A percentile compares a stretch with the other conserved stretches of the same genome.
These are phyloP conservation scores for Tipula helvola DNA, from an alignment of 2,888 invertebrate genomes.

Conservation along the genomic window DNA sequence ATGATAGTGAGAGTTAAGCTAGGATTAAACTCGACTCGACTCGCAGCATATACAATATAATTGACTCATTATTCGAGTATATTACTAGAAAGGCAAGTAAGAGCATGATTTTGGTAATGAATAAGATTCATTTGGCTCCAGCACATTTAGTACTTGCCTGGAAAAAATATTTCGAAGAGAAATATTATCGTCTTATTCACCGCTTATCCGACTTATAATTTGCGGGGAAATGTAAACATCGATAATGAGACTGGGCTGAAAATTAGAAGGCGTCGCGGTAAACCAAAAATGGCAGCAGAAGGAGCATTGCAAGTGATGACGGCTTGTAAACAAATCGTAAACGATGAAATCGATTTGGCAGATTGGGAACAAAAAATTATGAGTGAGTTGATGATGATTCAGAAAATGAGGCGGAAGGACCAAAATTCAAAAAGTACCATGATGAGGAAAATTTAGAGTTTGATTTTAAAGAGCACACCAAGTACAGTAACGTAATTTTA, in stretches of 20 bases:
- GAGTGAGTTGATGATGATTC: constrained; percentile 47
- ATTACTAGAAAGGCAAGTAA: constrained; percentile 63
- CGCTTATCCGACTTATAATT: constrained; percentile 63
- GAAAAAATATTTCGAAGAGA: constrained; percentile 62
- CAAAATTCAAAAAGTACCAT: constrained; percentile 22
- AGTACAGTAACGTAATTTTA: constrained; percentile 61
- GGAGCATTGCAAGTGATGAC: constrained; percentile 69
- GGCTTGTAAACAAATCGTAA: constrained; percentile 63
- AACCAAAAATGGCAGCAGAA: constrained; percentile 50
- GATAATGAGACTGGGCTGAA: constrained; percentile 37
- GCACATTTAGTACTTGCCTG: constrained; percentile 72
- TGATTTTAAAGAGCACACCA: constrained; percentile 55
- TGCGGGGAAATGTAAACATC: constrained; percentile 31
- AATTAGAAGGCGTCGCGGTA: constrained; percentile 48
- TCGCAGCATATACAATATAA: no score
- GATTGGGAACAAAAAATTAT: constrained; percentile 76
- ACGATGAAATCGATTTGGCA: constrained; percentile 57
- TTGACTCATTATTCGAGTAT: constrained; percentile 69
- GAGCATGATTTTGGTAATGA: constrained; percentile 74
- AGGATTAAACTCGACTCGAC: no score
- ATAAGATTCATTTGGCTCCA: constrained; percentile 85
- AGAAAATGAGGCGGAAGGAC: constrained; percentile 17
- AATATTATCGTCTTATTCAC: constrained; percentile 72
- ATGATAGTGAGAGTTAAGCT: no score
- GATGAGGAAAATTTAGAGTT: constrained; percentile 32